A percentile compares a stretch with the other conserved stretches of the same genome.
Conservation (phyloP, 2,888 invertebrate genomes). For the Apoderus coryli region DNA sequence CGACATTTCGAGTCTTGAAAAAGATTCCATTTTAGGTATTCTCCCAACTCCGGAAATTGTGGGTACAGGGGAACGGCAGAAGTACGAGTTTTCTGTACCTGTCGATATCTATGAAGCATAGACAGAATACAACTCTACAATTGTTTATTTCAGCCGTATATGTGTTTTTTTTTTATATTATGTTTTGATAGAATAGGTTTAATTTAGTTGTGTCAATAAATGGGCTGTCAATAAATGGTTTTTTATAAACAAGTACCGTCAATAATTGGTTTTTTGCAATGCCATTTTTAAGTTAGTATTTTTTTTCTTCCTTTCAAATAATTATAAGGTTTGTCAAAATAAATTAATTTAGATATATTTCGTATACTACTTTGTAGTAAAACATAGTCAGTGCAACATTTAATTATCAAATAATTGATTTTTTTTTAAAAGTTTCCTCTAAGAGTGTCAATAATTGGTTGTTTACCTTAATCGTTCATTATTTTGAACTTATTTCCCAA, state of each 20-base stretch:
- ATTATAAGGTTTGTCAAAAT: no score
- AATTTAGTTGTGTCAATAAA: constrained; percentile 1
- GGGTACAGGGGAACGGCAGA: constrained; percentile 1
- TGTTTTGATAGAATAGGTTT: not conserved
- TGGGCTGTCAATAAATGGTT: constrained; percentile 2
- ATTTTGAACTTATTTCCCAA: no score
- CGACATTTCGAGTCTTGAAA: not conserved
- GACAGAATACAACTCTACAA: not conserved
- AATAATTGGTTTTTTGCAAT: constrained; percentile 2
- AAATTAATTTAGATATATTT: no score
- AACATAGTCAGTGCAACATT: no score
- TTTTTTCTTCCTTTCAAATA: no score
- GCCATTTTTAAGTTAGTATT: no score
- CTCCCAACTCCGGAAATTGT: not conserved
- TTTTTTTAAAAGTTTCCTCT: no score
- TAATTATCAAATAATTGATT: no score
- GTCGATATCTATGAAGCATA: constrained; percentile 1
- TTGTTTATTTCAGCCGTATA: not conserved
- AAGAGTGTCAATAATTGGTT: no score
- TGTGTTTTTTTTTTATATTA: not conserved
- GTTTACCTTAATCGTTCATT: no score
- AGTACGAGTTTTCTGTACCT: constrained; percentile 1
- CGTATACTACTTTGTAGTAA: no score
- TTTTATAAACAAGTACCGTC: not conserved
- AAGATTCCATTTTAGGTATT: not conserved